Percentiles rank a stretch among this genome's conserved stretches.
Conservation (phyloP, 2,888 invertebrate genomes). For the Anagyrus pseudococci region DNA sequence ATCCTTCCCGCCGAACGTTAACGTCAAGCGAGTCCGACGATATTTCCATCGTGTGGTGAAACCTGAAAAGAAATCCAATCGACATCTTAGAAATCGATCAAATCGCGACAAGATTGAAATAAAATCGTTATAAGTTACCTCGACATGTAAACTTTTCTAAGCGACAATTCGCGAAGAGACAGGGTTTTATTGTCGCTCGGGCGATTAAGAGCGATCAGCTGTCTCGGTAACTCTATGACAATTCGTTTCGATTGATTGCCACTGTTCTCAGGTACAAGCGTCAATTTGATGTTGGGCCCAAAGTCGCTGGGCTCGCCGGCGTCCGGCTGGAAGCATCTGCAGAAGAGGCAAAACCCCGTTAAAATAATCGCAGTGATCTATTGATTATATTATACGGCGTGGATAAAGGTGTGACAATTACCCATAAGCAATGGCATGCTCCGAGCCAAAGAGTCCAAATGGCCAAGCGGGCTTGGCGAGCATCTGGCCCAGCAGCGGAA, state of each 20-base stretch:
- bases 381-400: no score
- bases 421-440: slow-evolving; percentile 43
- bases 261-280: slow-evolving; percentile 37
- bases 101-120: slow-evolving; percentile 1
- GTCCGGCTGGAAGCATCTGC: slow-evolving; percentile 44
- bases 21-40: slow-evolving; percentile 39
- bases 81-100: neutral
- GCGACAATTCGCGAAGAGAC: slow-evolving; percentile 53
- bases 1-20: slow-evolving; percentile 26
- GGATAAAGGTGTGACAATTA: slow-evolving; percentile 36
- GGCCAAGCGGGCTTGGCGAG: slow-evolving; percentile 37
- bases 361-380: no score
- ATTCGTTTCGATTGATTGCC: slow-evolving; percentile 32
- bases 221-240: slow-evolving; percentile 52
- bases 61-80: slow-evolving; percentile 41
- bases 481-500: slow-evolving; percentile 51
- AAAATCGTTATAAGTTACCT: slow-evolving; percentile 47
- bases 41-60: slow-evolving; percentile 46
- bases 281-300: slow-evolving; percentile 43
- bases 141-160: slow-evolving; percentile 49
- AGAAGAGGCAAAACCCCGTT: slow-evolving; percentile 32
- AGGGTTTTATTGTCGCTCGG: slow-evolving; percentile 43
- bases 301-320: slow-evolving; percentile 25
- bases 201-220: slow-evolving; percentile 48
- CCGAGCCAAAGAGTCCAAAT: no score